A percentile compares a stretch with the other conserved stretches of the same genome.
These are phyloP conservation scores for Eriocheir sinensis DNA, from an alignment of 1,140 invertebrate species.

Conservation along the genomic window DNA sequence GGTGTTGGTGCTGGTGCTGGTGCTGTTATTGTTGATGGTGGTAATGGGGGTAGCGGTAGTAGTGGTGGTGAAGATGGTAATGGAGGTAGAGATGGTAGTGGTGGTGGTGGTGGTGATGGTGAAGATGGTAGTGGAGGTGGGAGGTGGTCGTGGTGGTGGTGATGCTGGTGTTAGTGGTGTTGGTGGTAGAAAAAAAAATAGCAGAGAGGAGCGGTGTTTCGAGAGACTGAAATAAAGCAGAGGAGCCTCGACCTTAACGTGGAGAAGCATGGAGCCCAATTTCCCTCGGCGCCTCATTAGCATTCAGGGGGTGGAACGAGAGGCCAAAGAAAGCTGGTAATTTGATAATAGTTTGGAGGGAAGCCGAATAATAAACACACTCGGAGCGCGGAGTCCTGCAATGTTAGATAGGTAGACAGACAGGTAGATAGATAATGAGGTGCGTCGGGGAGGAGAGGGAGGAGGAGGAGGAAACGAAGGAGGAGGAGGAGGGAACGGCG, in stretches of 20 bases:
- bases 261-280: not conserved
- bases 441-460: not conserved
- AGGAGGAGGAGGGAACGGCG: not conserved
- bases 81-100: not conserved
- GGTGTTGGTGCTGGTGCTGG: not conserved
- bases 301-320: not conserved
- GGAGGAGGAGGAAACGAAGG: not conserved
- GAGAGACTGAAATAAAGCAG: not conserved
- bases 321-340: not conserved
- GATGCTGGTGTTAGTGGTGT: not conserved
- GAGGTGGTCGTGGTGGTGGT: not conserved
- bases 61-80: not conserved
- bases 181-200: not conserved
- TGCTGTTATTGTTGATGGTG: not conserved
- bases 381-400: not conserved
- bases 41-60: not conserved
- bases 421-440: constrained; percentile 38
- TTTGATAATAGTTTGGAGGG: constrained; percentile 25
- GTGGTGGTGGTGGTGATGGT: constrained; percentile 10
- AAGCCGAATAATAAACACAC: constrained; percentile 24
- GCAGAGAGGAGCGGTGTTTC: not conserved
- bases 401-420: not conserved
- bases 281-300: not conserved
- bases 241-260: not conserved
- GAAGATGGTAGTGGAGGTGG: not conserved